A percentile compares a stretch with the other conserved stretches of the same genome.
Conservation (phyloP, 2,797 vertebrate species). For the Yasuhikotakia modesta region DNA sequence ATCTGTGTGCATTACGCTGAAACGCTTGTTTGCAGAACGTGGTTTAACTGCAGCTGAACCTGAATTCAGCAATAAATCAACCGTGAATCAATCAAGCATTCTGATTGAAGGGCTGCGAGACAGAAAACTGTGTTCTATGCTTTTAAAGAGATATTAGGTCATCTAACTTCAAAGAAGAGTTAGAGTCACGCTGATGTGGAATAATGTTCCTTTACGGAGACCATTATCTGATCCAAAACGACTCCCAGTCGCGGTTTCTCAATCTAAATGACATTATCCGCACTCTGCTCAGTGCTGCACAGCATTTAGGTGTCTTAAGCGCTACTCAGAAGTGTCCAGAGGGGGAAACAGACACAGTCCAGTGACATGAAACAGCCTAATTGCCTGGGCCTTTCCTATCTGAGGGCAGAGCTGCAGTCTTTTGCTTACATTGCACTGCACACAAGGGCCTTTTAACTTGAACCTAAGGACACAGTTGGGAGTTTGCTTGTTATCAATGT, state of each 20-base stretch:
- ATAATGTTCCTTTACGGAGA: slow-evolving; percentile 58
- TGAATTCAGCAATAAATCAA: not conserved
- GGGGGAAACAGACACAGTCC: slow-evolving; percentile 55
- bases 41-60: not conserved
- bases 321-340: slow-evolving; percentile 52
- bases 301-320: slow-evolving; percentile 64
- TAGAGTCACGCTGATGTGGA: slow-evolving; percentile 58
- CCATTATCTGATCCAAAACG: slow-evolving; percentile 61
- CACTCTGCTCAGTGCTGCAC: slow-evolving; percentile 52
- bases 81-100: not conserved
- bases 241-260: slow-evolving; percentile 57
- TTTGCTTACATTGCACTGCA: slow-evolving; percentile 56
- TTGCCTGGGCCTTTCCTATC: slow-evolving; percentile 62
- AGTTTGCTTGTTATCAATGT: slow-evolving; percentile 35
- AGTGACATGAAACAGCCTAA: slow-evolving; percentile 62
- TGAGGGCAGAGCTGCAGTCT: slow-evolving; percentile 55
- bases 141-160: slow-evolving; percentile 24
- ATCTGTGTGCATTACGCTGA: slow-evolving; percentile 54
- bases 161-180: slow-evolving; percentile 53
- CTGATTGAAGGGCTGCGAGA: not conserved
- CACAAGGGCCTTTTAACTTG: slow-evolving; percentile 43
- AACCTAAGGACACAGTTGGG: slow-evolving; percentile 41
- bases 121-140: not conserved
- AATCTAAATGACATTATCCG: slow-evolving; percentile 60
- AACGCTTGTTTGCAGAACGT: slow-evolving; percentile 1